Conservation (phyloP, 2,113 vertebrate genomes). For the Xiphias gladius region DNA sequence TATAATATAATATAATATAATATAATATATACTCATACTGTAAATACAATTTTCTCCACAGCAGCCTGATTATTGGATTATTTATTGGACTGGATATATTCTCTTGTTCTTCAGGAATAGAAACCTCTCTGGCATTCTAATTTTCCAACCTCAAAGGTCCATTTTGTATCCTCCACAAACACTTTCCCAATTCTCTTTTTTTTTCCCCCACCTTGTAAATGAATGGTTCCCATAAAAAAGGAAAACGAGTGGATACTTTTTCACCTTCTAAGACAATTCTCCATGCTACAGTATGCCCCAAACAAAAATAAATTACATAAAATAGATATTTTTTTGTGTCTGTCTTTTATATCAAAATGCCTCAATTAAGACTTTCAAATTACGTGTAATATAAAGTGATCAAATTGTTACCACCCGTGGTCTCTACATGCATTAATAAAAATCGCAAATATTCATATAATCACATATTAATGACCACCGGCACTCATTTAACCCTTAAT, state of each 20-base stretch:
- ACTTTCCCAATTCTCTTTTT: too few species aligned
- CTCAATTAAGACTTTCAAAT: too few species aligned
- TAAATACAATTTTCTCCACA: not conserved
- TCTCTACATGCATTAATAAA: not conserved
- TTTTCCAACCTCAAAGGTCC: not conserved
- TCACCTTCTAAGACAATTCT: not conserved
- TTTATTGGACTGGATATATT: not conserved
- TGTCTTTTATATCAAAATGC: too few species aligned
- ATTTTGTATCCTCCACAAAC: not conserved
- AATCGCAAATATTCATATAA: too few species aligned
- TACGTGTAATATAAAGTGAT: too few species aligned
- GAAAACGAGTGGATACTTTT: too few species aligned
- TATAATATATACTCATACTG: not conserved
- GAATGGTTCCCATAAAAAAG: too few species aligned
- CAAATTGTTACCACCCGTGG: not conserved
- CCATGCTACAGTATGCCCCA: not conserved
- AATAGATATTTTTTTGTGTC: not conserved
- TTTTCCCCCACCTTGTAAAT: too few species aligned
- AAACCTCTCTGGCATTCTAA: not conserved
- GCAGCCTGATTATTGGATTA: slow-evolving; percentile 5
- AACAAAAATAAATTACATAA: not conserved
- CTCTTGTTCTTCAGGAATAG: not conserved
- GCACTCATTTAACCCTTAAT: not conserved
- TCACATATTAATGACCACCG: not conserved
- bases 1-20: too few species aligned